Evolutionary conservation across 2,113 vertebrate genomes (phyloP).

Genomic region (Marmota flaviventris): DNA sequence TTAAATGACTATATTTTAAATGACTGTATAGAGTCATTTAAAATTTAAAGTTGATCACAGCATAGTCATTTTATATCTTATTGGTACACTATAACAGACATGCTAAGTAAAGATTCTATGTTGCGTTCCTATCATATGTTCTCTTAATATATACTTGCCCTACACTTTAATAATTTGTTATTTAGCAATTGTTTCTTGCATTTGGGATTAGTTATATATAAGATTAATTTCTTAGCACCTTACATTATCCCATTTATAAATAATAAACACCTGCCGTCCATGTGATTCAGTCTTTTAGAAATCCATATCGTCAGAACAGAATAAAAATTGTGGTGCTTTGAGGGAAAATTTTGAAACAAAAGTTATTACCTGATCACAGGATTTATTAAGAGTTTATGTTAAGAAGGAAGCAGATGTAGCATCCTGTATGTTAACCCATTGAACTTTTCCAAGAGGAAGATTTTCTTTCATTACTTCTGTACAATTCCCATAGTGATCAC

Average conservation of each 20-base stretch:
- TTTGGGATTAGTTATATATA: neutral
- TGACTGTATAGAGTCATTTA: neutral
- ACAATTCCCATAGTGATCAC: neutral
- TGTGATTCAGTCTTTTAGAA: neutral
- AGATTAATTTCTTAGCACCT: neutral
- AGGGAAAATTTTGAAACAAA: neutral
- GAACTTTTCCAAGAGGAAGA: neutral
- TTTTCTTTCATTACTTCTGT: neutral
- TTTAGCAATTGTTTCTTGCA: slow-evolving; percentile 16
- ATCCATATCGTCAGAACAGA: neutral
- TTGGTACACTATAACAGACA: neutral
- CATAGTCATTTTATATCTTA: slow-evolving; percentile 24
- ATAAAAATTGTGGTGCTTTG: neutral
- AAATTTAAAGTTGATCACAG: slow-evolving; percentile 45
- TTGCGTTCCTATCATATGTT: neutral
- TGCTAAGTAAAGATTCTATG: neutral
- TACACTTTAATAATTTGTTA: neutral
- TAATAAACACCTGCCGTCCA: slow-evolving; percentile 4
- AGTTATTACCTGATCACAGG: neutral
- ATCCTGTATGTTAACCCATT: neutral
- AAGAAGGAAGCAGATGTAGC: neutral
- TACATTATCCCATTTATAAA: neutral
- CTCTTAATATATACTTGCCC: neutral
- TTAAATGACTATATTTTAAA: slow-evolving; percentile 24
- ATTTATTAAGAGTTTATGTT: neutral